phyloP scores from a whole-genome alignment of 2,888 invertebrate species.

The Polydrusus tereticollis region DNA sequence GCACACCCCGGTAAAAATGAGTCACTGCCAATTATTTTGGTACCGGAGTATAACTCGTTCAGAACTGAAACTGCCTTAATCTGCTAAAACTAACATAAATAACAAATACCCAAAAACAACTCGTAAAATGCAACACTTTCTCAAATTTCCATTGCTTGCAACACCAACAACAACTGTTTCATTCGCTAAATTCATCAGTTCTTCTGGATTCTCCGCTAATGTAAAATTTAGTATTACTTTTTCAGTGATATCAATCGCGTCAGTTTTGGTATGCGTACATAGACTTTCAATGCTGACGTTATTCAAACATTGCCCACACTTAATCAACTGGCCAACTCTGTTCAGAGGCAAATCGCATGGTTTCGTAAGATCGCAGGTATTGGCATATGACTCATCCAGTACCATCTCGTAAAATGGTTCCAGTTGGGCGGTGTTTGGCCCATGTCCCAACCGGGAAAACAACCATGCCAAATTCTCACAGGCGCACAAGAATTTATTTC shows the following conservation, averaged over 20 bases:
- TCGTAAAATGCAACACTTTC: not conserved
- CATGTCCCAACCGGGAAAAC: conserved; percentile 53
- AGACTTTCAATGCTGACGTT: conserved; percentile 49
- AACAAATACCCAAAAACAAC: not conserved
- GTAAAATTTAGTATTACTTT: not conserved
- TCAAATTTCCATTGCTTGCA: too few species aligned
- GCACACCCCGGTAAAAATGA: too few species aligned
- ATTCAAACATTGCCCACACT: conserved; percentile 51
- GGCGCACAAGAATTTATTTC: conserved; percentile 69
- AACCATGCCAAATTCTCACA: conserved; percentile 69
- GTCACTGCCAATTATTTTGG: too few species aligned
- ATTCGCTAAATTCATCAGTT: not conserved
- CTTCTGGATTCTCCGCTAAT: not conserved
- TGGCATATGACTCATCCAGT: conserved; percentile 66
- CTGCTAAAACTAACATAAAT: too few species aligned
- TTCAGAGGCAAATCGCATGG: conserved; percentile 69
- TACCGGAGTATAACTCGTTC: too few species aligned
- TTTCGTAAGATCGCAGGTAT: conserved; percentile 64
- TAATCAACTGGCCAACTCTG: conserved; percentile 58
- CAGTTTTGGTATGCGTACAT: conserved; percentile 35
- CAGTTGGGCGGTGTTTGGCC: conserved; percentile 27
- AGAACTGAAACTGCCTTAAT: too few species aligned
- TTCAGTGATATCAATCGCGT: not conserved
- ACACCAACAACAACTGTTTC: not conserved
- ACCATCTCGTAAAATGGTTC: conserved; percentile 67